Percentiles rank a stretch among this genome's conserved stretches.
Conservation (phyloP, 2,888 invertebrate genomes). For the Peribatodes rhomboidaria region DNA sequence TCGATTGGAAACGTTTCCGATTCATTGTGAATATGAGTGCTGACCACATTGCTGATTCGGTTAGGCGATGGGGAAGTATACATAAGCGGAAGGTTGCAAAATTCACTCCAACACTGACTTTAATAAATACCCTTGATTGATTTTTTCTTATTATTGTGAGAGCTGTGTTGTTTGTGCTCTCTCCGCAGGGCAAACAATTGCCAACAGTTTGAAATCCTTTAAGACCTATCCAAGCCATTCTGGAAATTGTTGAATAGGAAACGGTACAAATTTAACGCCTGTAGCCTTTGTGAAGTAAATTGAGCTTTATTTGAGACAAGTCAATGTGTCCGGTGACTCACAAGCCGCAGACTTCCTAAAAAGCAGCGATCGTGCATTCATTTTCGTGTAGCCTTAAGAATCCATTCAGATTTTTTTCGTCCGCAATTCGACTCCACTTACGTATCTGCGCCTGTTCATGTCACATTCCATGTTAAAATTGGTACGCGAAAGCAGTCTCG, state of each 20-base stretch:
- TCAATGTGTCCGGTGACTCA: constrained; percentile 39
- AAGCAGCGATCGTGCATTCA: constrained; percentile 33
- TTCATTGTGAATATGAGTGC: too few species aligned
- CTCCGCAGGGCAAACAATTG: too few species aligned
- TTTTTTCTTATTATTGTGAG: too few species aligned
- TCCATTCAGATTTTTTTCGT: constrained; percentile 28
- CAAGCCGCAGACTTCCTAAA: constrained; percentile 33
- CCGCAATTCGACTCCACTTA: neutral
- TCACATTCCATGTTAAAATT: constrained; percentile 9
- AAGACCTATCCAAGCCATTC: neutral
- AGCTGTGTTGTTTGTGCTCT: too few species aligned
- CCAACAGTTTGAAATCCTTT: too few species aligned
- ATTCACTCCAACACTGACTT: too few species aligned
- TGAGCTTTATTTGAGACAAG: constrained; percentile 34
- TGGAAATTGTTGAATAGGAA: constrained; percentile 25
- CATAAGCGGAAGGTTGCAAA: too few species aligned
- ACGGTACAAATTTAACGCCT: constrained; percentile 21
- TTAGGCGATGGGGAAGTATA: too few species aligned
- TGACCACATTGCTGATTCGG: too few species aligned
- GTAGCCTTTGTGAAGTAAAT: constrained; percentile 32
- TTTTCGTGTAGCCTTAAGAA: constrained; percentile 31
- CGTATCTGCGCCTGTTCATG: neutral
- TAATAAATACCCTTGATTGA: too few species aligned
- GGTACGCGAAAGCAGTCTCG: constrained; percentile 7
- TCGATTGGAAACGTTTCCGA: too few species aligned